Evolutionary conservation across 2,888 invertebrate species (phyloP), one percentile per base, ranked within the genome.

Genomic region (Cantharis lateralis): DNA sequence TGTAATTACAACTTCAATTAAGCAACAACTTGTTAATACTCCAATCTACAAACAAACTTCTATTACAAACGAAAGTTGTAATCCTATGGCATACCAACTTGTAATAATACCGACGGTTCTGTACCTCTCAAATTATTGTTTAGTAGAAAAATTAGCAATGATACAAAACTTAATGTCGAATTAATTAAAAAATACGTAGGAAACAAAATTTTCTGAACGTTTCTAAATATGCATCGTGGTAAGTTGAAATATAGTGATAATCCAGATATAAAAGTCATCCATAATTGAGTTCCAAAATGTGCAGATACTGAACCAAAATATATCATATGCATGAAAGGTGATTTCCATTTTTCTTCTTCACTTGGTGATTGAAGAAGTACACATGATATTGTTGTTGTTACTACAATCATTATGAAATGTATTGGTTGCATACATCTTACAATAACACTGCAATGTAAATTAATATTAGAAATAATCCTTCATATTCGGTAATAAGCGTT

Each of bases 261-360:
- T 80, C 97, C 97, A 85, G 96, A 96, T 48, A 97, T 91, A 85
- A 97, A 95, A 11, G 96, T 96, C 95, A 97, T 97, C 97, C 97
- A 97, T 81, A 96, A 92, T 89, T 97, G 96, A 16, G 95, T 91
- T 32, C 97, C 97, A 82, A 96, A 93, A 87, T 96, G 96, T 75
- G 93, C 92, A 79, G 95, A 93, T 82, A 96, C 95, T 10, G 95
- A 92, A 0, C 92, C 92, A 32, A 97, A 89, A 87, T 96, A 96
- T 20, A 95, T 88, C 75, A 96, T 91, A 69, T 91, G 89, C 89
- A 91, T 91, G 70, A 88, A 75, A 20, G 87, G 86, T 2, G 90
- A 90, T 28, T 86, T 85, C 13, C 84, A 82, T 75, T 86, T 82
- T 20, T 83, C 84, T 15, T 84, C 72, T 15, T 87, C 82, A 15